phyloP scores from a whole-genome alignment of 2,888 invertebrate genomes.

The Heliconius ismenius region DNA sequence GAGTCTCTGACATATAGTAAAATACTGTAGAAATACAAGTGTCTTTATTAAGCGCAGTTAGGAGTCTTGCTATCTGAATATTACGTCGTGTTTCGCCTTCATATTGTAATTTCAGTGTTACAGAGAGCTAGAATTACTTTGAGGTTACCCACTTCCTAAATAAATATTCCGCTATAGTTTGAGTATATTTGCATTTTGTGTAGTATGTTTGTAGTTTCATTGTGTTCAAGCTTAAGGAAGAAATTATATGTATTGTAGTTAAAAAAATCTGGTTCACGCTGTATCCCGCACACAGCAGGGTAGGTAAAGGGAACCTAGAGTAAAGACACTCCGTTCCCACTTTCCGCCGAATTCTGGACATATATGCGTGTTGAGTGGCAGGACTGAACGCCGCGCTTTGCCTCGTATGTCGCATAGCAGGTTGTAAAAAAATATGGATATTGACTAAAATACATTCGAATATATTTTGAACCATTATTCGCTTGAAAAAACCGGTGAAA shows the following conservation, averaged over 20 bases:
- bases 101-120: constrained; percentile 24
- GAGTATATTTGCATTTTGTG: not conserved
- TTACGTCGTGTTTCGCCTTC: constrained; percentile 26
- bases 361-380: too few relatives aligned
- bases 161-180: constrained; percentile 14
- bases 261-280: too few relatives aligned
- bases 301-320: too few relatives aligned
- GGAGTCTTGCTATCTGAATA: constrained; percentile 28
- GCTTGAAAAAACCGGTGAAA: not conserved
- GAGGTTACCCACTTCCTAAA: constrained; percentile 12
- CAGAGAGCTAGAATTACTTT: constrained; percentile 14
- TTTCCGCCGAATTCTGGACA: too few relatives aligned
- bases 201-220: not conserved
- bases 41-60: constrained; percentile 20
- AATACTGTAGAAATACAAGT: constrained; percentile 21
- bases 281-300: too few relatives aligned
- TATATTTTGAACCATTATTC: not conserved
- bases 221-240: not conserved
- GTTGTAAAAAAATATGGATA: too few relatives aligned
- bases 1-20: constrained; percentile 41
- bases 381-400: too few relatives aligned
- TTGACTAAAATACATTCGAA: too few relatives aligned
- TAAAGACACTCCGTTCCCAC: too few relatives aligned
- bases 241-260: not conserved
- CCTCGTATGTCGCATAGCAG: too few relatives aligned